Base-by-base conservation (phyloP, 1,140 invertebrate species). In the Daktulosphaira vitifoliae region DNA sequence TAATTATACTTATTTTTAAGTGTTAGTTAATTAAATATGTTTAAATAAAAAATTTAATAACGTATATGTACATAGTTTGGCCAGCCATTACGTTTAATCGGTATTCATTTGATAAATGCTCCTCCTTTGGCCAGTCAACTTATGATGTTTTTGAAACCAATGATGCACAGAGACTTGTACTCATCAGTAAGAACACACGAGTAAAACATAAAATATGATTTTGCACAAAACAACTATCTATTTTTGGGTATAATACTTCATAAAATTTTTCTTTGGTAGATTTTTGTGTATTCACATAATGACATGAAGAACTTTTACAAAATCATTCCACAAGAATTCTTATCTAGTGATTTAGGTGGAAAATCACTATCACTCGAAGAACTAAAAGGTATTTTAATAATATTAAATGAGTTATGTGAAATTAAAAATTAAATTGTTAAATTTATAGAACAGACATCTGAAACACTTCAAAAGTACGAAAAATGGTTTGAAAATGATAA, bases 61-160 rank as follows among this genome's bases (percentile, higher is more conserved):
- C n/a, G n/a, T n/a, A n/a, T n/a, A n/a, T n/a, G n/a, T n/a, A n/a
- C n/a, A n/a, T 33, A 33, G 29, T 33, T 33, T 11, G 29, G 5
- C 5, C 20, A 65, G 7, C 70, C 68, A 13, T 37, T 70, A 15
- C 62, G 42, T 4, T 44, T 71, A n/a, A 69, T 59, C 64, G 68
- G 68, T n/a, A 53, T 70, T 2, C 48, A 69, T 23, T 39, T 68
- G 18, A 67, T 68, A 23, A 70, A 70, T 25, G 50, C 66, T 37
- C 50, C 66, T 4, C 15, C 68, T 2, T 46, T 67, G 11, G 39
- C 67, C 2, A 52, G 69, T 18, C 65, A 68, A 66, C 66, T 38
- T 69, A 25, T 77, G 25, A 48, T 59, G 8, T 39, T 71, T 15
- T 39, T 69, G 13, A 67, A 64, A 52, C 66, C 68, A 2, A 65